A percentile compares a stretch with the other conserved stretches of the same genome.
Conservation (phyloP, 2,797 vertebrate species). For the Periparus ater region DNA sequence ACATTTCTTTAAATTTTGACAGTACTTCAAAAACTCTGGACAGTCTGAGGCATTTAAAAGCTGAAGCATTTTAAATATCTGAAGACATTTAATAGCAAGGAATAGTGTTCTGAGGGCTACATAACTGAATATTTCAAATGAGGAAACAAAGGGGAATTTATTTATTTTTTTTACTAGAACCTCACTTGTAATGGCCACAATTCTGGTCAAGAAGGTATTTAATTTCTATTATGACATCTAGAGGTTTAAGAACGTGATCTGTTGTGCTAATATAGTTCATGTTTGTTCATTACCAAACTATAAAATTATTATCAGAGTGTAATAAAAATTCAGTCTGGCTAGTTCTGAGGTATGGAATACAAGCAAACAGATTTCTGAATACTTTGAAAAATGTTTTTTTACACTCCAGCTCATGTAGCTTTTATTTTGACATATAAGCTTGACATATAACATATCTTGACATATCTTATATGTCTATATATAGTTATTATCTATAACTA, state of each 20-base stretch:
- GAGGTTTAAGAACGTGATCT: neutral
- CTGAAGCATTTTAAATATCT: neutral
- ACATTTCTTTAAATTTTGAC: neutral
- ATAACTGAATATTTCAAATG: neutral
- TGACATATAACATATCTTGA: neutral
- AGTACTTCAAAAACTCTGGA: neutral
- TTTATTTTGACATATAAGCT: neutral
- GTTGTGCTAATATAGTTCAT: neutral
- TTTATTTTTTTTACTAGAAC: neutral
- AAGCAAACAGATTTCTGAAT: neutral
- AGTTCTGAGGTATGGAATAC: neutral
- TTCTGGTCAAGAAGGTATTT: neutral
- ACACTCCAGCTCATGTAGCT: neutral
- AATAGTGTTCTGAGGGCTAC: neutral
- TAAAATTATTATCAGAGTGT: neutral
- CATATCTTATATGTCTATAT: no score
- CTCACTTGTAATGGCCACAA: neutral
- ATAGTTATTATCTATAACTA: no score
- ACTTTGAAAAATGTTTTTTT: slow-evolving; percentile 38
- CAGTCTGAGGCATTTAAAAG: neutral
- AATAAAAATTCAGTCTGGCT: neutral
- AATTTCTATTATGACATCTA: neutral
- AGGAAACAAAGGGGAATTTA: neutral
- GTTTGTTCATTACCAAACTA: neutral
- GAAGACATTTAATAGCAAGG: neutral